These are phyloP conservation scores for Enteromius trimaculatus DNA, from an alignment of 2,797 vertebrate species.

Conservation along the genomic window DNA sequence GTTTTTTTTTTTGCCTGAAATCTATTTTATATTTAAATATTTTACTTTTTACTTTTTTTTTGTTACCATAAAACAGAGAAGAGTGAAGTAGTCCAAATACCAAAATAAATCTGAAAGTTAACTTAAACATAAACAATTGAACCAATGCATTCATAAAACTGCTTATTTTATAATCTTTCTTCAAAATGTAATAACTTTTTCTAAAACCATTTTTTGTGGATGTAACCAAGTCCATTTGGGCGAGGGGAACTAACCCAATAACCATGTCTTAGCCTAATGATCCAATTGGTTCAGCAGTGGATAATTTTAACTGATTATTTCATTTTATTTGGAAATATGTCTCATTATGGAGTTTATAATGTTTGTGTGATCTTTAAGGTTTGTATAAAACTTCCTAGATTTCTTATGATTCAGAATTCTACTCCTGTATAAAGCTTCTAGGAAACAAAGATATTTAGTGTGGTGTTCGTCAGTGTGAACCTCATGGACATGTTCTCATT, in stretches of 20 bases:
- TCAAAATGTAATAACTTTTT: not conserved
- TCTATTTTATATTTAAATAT: not conserved
- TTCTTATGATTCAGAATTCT: not conserved
- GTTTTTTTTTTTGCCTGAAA: not conserved
- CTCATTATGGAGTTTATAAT: not conserved
- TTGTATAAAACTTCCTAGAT: not conserved
- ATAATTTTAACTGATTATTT: constrained; percentile 1
- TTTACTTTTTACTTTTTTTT: too few species aligned
- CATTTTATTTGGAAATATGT: not conserved
- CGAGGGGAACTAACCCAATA: not conserved
- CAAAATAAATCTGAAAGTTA: not conserved
- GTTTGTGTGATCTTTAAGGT: not conserved
- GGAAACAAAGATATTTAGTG: not conserved
- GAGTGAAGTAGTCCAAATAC: not conserved
- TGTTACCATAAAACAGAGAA: not conserved
- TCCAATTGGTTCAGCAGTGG: not conserved
- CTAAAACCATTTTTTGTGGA: not conserved
- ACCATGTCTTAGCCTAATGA: not conserved
- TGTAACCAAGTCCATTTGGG: not conserved
- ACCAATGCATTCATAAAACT: not conserved
- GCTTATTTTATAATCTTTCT: not conserved
- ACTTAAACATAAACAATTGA: not conserved
- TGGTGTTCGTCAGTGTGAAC: not conserved
- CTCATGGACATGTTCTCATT: not conserved
- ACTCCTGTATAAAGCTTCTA: not conserved